Evolutionary conservation across 92 coral and sea anemone genomes (phyloP), one percentile per base, ranked within the genome.

Genomic region (Epizoanthus fatuus): DNA sequence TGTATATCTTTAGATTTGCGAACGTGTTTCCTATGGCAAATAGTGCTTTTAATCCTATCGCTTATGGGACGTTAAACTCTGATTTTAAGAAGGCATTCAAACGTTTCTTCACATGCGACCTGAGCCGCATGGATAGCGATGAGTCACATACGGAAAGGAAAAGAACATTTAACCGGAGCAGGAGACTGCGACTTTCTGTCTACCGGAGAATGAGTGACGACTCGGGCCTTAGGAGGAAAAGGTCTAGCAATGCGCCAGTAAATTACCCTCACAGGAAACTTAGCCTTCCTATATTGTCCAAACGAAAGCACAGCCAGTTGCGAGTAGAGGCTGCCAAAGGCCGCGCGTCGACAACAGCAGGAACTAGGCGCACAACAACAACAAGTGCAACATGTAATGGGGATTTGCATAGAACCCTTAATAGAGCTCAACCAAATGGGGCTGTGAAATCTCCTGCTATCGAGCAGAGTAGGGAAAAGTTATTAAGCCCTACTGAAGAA

Each of bases 1-100:
- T 97, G 32, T 97, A 97, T 29, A 93, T 97, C 12, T 86, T 97
- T 45, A 93, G 99, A 16, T 93, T 97, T 79, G 83, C 99, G 8
- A 95, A 97, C 87, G 97, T 97, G 15, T 97, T 97, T 64, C 95
- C 98, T 0, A 97, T 97, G 99, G 99, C 99, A 2, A 97, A 97
- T 77, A 95, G 99, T 74, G 99, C 99, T 37, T 84, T 97, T 22
- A 97, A 97, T 53, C 98, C 99, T 3, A 95, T 97, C 68, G 98
- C 97, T 0, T 97, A 97, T 63, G 99, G 99, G 16, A 96, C 98
- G 5, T 86, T 97, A 13, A 94, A 97, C 74, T 84, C 95, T 47
- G 99, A 97, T 63, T 97, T 97, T 84, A 92, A 93, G 72, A 94
- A 90, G 13, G 99, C 95, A 35, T 97, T 93, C 67, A 93, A 86